Evolutionary conservation across 2,888 invertebrate genomes (phyloP).

Genomic region (Stenodema calcarata): DNA sequence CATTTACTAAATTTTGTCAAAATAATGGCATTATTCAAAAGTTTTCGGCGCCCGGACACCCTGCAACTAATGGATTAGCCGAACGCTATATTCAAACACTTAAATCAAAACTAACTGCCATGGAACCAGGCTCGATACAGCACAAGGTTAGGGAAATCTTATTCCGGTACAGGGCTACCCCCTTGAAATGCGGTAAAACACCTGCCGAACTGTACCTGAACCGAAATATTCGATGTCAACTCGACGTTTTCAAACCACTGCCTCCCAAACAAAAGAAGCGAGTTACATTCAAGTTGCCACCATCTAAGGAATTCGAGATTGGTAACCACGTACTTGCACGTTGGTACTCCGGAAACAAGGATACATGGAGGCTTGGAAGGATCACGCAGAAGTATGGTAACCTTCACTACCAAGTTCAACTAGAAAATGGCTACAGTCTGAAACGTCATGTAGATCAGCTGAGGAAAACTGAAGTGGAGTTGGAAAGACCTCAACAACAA

Average conservation of each 20-base stretch:
- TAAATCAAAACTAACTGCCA: conserved; percentile 41
- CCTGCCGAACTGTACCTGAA: conserved; percentile 49
- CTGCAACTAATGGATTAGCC: conserved; percentile 54
- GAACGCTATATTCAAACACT: conserved; percentile 54
- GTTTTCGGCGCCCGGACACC: conserved; percentile 53
- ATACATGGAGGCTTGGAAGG: not conserved
- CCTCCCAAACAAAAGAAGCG: not conserved
- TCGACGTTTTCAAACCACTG: conserved; percentile 29
- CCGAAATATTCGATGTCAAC: conserved; percentile 39
- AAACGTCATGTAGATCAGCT: conserved; percentile 8
- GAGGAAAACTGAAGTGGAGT: not conserved
- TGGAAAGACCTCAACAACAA: not conserved
- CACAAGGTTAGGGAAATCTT: conserved; percentile 16
- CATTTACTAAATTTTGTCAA: conserved; percentile 51
- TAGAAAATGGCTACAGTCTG: conserved; percentile 37
- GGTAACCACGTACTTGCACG: conserved; percentile 19
- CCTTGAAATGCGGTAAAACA: conserved; percentile 7
- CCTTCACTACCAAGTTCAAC: not conserved
- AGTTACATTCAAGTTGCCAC: conserved; percentile 6
- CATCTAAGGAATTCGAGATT: conserved; percentile 5
- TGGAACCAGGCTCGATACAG: conserved; percentile 23
- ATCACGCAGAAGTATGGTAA: not conserved
- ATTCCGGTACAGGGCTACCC: conserved; percentile 14
- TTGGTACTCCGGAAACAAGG: conserved; percentile 18
- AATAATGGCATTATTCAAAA: conserved; percentile 44